These are phyloP conservation scores for Orchesella flavescens DNA, from an alignment of 2,888 invertebrate species.

Conservation along the genomic window DNA sequence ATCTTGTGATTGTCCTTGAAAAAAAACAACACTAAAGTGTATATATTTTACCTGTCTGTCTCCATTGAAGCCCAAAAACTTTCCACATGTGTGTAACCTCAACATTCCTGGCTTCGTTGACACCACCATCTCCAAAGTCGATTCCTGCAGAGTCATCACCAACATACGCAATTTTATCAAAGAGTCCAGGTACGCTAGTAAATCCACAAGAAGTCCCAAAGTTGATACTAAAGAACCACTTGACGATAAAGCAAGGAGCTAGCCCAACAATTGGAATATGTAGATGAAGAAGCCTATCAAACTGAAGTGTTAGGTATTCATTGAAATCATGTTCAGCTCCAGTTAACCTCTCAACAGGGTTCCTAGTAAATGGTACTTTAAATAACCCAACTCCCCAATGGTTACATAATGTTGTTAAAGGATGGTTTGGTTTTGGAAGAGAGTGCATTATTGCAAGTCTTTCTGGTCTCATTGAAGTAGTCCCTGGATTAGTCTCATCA, in stretches of 20 bases:
- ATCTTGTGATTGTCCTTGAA: no score
- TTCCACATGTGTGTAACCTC: constrained; percentile 69
- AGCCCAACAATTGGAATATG: constrained; percentile 68
- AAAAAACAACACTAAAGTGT: no score
- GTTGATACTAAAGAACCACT: constrained; percentile 68
- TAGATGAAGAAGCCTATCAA: constrained; percentile 65
- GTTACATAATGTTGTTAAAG: constrained; percentile 67
- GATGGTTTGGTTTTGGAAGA: constrained; percentile 68
- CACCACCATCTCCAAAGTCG: background rate
- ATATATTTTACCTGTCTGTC: constrained; percentile 69
- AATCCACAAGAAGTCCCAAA: constrained; percentile 71
- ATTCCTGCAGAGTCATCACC: background rate
- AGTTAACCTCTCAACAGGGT: constrained; percentile 58
- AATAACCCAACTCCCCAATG: constrained; percentile 71
- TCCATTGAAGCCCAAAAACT: constrained; percentile 70
- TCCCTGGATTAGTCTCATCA: background rate
- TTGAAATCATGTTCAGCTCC: constrained; percentile 65
- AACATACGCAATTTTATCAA: constrained; percentile 34
- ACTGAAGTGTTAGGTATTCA: constrained; percentile 66
- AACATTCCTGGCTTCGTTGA: background rate
- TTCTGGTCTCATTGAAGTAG: constrained; percentile 40
- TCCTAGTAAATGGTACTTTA: constrained; percentile 63
- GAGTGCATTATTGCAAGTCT: constrained; percentile 69
- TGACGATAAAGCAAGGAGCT: constrained; percentile 61
- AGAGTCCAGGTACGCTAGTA: constrained; percentile 68